Percentiles rank a stretch among this genome's conserved stretches.
Conservation (phyloP, 2,888 invertebrate genomes). For the Cantharis lateralis region DNA sequence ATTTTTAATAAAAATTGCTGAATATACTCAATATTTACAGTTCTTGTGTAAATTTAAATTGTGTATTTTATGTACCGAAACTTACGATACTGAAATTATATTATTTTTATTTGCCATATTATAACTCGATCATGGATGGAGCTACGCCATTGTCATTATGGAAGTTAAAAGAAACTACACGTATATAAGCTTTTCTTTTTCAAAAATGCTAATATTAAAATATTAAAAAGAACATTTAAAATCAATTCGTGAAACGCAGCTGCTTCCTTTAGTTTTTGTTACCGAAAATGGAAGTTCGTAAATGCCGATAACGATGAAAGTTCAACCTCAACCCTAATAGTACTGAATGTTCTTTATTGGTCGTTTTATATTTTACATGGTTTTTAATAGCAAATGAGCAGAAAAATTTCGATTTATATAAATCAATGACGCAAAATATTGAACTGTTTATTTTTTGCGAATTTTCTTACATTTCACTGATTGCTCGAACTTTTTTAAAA, state of each 20-base stretch:
- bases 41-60: background rate
- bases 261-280: background rate
- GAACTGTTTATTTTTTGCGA: background rate
- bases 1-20: slow-evolving; percentile 25
- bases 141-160: background rate
- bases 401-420: background rate
- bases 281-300: background rate
- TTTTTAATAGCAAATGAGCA: background rate
- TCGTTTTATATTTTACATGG: background rate
- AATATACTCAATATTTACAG: background rate
- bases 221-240: slow-evolving; percentile 2
- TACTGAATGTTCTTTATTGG: slow-evolving; percentile 4
- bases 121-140: background rate
- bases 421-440: background rate
- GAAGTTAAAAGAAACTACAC: background rate
- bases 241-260: slow-evolving; percentile 2
- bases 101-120: background rate
- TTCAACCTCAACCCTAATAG: slow-evolving; percentile 1
- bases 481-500: background rate
- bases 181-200: background rate
- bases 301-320: background rate
- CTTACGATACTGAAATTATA: background rate
- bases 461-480: background rate
- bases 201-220: slow-evolving; percentile 2
- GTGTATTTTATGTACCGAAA: too few species aligned